These are phyloP conservation scores for Philaethria dido DNA, from an alignment of 2,888 invertebrate genomes.

Conservation along the genomic window DNA sequence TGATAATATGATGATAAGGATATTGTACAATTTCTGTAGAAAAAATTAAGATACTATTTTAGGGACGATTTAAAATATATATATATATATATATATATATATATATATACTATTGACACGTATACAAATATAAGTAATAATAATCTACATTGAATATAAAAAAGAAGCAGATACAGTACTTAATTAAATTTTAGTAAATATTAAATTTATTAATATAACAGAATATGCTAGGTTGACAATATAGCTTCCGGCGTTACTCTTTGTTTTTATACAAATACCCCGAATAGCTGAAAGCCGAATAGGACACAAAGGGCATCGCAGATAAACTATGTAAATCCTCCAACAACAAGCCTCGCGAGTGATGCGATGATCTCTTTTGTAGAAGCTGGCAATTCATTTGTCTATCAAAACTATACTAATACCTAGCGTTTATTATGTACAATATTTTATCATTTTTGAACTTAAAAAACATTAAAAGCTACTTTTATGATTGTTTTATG, in stretches of 20 bases:
- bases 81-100: too few relatives aligned
- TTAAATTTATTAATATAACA: not conserved
- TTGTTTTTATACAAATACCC: constrained; percentile 8
- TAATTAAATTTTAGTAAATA: not conserved
- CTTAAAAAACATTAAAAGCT: not conserved
- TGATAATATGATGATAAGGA: too few relatives aligned
- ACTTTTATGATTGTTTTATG: too few relatives aligned
- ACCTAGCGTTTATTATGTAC: not conserved
- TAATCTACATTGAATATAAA: too few relatives aligned
- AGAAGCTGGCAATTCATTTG: constrained; percentile 7
- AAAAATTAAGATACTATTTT: too few relatives aligned
- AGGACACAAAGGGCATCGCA: constrained; percentile 19
- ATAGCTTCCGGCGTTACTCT: constrained; percentile 1
- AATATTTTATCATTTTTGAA: not conserved
- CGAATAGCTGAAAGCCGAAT: not conserved
- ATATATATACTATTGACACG: too few relatives aligned
- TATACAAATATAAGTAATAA: too few relatives aligned
- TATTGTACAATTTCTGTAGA: too few relatives aligned
- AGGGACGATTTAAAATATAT: too few relatives aligned
- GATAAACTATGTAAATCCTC: constrained; percentile 18
- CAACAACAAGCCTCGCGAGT: constrained; percentile 16
- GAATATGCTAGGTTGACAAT: not conserved
- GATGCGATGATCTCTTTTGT: constrained; percentile 15
- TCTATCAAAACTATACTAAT: constrained; percentile 16
- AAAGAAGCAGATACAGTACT: not conserved